Percentiles rank a stretch among this genome's conserved stretches.
These are phyloP conservation scores for Cosmia pyralina DNA, from an alignment of 2,888 invertebrate genomes.

Conservation along the genomic window DNA sequence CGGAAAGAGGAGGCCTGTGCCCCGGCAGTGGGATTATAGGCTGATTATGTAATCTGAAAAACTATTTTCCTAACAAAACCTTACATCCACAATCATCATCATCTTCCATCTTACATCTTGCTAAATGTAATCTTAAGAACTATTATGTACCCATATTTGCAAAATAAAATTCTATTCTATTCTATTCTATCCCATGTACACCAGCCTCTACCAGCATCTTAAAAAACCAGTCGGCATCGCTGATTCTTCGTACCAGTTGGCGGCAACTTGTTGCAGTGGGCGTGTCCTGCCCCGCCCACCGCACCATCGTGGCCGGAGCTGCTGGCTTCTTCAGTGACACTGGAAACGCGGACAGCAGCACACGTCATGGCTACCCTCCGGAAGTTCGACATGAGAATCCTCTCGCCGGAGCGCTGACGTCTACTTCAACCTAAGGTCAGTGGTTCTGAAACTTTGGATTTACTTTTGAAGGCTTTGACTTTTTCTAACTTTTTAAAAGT, in stretches of 20 bases:
- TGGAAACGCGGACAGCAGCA: constrained; percentile 55
- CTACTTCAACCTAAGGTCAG: constrained; percentile 88
- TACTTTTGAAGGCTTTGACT: neutral
- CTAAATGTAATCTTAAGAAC: no score
- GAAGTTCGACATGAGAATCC: constrained; percentile 86
- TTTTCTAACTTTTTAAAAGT: neutral
- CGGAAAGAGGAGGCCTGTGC: no score
- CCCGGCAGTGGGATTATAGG: no score
- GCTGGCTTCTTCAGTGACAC: constrained; percentile 57
- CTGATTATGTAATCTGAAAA: neutral
- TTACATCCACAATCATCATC: no score
- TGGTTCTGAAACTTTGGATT: neutral
- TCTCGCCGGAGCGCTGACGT: constrained; percentile 90
- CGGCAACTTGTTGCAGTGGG: constrained; percentile 84
- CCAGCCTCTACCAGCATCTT: constrained; percentile 35
- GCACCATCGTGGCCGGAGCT: constrained; percentile 48
- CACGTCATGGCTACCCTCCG: constrained; percentile 83
- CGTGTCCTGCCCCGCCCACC: constrained; percentile 75
- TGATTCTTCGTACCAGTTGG: constrained; percentile 44
- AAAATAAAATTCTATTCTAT: no score
- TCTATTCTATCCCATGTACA: constrained; percentile 51
- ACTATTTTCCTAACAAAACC: neutral
- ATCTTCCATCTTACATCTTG: no score
- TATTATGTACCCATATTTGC: no score
- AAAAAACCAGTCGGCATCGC: constrained; percentile 50